Evolutionary conservation across 2,888 invertebrate genomes (phyloP), one percentile per base, ranked within the genome.

Genomic region (Eupelmus urozonus): DNA sequence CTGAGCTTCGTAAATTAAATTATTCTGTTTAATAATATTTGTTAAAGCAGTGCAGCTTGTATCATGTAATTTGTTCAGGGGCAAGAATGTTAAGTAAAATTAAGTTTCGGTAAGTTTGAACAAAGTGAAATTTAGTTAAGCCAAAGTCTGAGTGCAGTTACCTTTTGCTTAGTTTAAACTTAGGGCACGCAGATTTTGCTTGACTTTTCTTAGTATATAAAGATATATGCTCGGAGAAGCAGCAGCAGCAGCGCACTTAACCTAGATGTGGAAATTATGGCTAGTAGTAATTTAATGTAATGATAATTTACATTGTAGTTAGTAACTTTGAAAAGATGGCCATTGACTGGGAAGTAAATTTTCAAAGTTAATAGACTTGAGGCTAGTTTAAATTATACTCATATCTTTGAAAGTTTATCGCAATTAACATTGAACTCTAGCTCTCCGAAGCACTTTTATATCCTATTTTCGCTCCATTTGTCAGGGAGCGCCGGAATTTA

Each of bases 101-200:
- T 11, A 53, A 70, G 27, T 70, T 70, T 23, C 9, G 18, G n/a
- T 2, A 63, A 62, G 55, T 76, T 70, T 25, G 9, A 55, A 55
- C 11, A 53, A 63, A 55, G 49, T 45, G 40, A 63, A 70, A 76
- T 76, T 63, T 63, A 70, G 62, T 76, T 63, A 70, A 65, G 27
- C 18, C 34, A 70, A 70, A 76, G 57, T 76, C 49, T 29, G 1
- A 3, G 40, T 40, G 27, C 49, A 34, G 45, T 76, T 63, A 42
- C n/a, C 55, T 40, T 70, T 34, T 27, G 34, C 23, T 25, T n/a
- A 1, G 34, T 9, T 57, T 34, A 45, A 76, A 76, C 65, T 76
- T 65, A 4, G n/a, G 20, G 27, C 25, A 23, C 18, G 69, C 42
- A 59, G 29, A 76, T 76, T 67, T 70, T 57, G 27, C 63, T 62